Conservation (phyloP, 2,113 vertebrate genomes). For the Steatornis caripensis region DNA sequence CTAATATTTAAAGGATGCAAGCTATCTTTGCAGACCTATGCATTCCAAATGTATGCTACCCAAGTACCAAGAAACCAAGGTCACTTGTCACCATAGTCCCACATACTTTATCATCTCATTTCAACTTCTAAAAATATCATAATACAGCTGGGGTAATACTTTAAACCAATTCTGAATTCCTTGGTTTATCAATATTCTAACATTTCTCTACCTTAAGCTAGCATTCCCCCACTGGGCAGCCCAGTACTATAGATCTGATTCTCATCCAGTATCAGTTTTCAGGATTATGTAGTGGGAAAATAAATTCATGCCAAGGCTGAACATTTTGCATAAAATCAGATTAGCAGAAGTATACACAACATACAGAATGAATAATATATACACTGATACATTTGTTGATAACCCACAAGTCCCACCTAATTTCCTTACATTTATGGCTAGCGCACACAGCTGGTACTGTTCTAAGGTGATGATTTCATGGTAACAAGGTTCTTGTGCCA, state of each 20-base stretch:
- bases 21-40: neutral
- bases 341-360: neutral
- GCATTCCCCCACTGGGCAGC: neutral
- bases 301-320: neutral
- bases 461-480: slow-evolving; percentile 98
- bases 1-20: neutral
- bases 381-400: neutral
- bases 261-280: neutral
- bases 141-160: neutral
- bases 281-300: neutral
- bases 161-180: neutral
- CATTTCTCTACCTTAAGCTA: neutral
- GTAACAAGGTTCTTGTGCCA: slow-evolving; percentile 97
- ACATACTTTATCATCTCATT: neutral
- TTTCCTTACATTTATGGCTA: slow-evolving; percentile 93
- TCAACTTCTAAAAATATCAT: neutral
- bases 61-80: neutral
- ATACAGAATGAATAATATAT: neutral
- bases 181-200: neutral
- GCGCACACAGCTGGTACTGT: slow-evolving; percentile 94
- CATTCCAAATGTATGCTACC: neutral
- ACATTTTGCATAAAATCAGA: neutral
- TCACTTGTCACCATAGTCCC: neutral
- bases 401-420: neutral
- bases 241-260: neutral